Conservation (phyloP, 2,888 invertebrate genomes). For the Cosmopolites sordidus region DNA sequence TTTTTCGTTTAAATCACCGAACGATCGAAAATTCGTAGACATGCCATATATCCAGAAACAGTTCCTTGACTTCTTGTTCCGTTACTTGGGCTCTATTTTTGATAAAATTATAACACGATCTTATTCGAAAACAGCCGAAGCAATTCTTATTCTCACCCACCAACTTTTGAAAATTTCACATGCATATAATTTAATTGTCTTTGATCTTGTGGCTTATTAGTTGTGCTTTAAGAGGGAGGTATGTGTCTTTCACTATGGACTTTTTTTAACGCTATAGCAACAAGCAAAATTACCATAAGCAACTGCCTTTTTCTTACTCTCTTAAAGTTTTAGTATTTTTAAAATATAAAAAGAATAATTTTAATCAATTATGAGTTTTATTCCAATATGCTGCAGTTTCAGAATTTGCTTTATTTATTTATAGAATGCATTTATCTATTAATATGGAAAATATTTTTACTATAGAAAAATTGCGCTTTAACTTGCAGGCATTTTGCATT, state of each 20-base stretch:
- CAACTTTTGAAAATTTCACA: constrained; percentile 38
- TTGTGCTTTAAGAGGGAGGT: constrained; percentile 9
- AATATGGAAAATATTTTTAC: too few relatives aligned
- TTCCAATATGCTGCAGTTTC: background rate
- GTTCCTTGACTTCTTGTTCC: constrained; percentile 23
- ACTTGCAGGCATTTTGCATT: too few relatives aligned
- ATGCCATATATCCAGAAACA: background rate
- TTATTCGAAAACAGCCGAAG: constrained; percentile 42
- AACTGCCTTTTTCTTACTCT: background rate
- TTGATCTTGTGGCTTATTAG: constrained; percentile 24
- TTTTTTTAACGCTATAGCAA: too few relatives aligned
- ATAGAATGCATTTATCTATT: constrained; percentile 9
- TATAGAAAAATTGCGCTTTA: too few relatives aligned
- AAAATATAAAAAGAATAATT: too few relatives aligned
- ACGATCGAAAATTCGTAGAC: background rate
- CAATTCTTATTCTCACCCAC: constrained; percentile 42
- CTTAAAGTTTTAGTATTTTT: background rate
- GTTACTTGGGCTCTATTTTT: constrained; percentile 31
- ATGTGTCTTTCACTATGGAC: background rate
- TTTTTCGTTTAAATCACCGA: too few relatives aligned
- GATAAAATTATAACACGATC: constrained; percentile 37
- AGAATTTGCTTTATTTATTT: constrained; percentile 6
- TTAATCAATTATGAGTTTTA: background rate
- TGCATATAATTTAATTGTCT: constrained; percentile 44
- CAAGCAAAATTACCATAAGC: too few relatives aligned